These are phyloP conservation scores for Napeogenes sylphis DNA, from an alignment of 2,888 invertebrate genomes.

Conservation along the genomic window DNA sequence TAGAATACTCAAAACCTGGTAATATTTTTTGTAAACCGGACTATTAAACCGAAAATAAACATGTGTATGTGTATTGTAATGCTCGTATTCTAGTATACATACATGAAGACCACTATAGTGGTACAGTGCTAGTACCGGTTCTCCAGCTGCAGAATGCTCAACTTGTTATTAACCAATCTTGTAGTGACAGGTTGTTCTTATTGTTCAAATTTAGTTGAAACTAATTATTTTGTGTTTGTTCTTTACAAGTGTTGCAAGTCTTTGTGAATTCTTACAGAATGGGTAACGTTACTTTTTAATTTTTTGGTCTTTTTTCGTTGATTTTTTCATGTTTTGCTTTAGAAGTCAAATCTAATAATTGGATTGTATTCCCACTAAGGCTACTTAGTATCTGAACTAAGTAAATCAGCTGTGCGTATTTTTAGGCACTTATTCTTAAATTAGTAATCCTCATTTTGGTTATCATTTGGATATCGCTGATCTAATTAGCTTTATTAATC, in stretches of 20 bases:
- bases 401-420: no score
- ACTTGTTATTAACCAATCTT: background rate
- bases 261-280: slow-evolving; percentile 2
- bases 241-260: slow-evolving; percentile 2
- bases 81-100: background rate
- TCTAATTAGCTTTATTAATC: no score
- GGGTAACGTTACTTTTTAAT: background rate
- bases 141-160: slow-evolving; percentile 1
- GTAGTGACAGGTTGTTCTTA: background rate
- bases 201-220: background rate
- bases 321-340: background rate
- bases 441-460: no score
- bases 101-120: background rate
- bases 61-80: no score
- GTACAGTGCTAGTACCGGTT: background rate
- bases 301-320: background rate
- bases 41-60: no score
- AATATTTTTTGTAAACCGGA: no score
- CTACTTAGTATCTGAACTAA: no score
- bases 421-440: no score
- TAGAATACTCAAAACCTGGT: no score
- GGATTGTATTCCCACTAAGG: no score
- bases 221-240: slow-evolving; percentile 4
- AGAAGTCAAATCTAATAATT: no score
- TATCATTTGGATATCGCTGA: no score